Evolutionary conservation across 2,888 invertebrate species (phyloP).

Genomic region (Endomychus coccineus): DNA sequence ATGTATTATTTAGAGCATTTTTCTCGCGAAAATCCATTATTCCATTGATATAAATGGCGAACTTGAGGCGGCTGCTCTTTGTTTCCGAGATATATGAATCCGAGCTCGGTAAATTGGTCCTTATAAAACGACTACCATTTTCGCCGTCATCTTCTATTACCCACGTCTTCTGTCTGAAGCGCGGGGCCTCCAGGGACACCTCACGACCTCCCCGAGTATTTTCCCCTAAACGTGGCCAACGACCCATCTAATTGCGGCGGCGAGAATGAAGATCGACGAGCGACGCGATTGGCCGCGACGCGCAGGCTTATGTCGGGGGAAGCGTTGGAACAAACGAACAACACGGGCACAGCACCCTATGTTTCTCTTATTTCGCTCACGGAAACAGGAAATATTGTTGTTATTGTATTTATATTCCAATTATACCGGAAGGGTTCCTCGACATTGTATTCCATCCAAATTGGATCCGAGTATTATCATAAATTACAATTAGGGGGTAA

Average conservation of each 20-base stretch:
- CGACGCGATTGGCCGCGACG: constrained; percentile 54
- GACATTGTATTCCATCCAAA: too few species aligned
- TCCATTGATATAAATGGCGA: too few species aligned
- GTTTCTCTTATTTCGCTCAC: constrained; percentile 19
- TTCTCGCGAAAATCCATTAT: too few species aligned
- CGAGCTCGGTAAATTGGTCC: constrained; percentile 28
- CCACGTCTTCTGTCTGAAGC: constrained; percentile 33
- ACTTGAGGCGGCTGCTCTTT: constrained; percentile 21
- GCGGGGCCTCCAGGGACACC: constrained; percentile 6
- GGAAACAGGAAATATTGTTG: background rate
- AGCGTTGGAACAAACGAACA: constrained; percentile 24
- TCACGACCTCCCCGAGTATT: constrained; percentile 15
- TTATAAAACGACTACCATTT: constrained; percentile 32
- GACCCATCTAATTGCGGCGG: constrained; percentile 64
- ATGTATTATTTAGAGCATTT: too few species aligned
- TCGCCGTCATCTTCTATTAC: constrained; percentile 40
- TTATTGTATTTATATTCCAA: too few species aligned
- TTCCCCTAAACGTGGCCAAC: constrained; percentile 48
- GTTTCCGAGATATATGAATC: constrained; percentile 28
- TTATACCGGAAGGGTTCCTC: too few species aligned
- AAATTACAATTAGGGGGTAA: too few species aligned
- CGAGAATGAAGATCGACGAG: constrained; percentile 65
- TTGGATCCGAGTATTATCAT: too few species aligned
- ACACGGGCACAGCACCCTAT: too few species aligned
- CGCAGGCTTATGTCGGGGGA: constrained; percentile 25